phyloP scores from a whole-genome alignment of 2,797 vertebrate species.

The Pristis pectinata region DNA sequence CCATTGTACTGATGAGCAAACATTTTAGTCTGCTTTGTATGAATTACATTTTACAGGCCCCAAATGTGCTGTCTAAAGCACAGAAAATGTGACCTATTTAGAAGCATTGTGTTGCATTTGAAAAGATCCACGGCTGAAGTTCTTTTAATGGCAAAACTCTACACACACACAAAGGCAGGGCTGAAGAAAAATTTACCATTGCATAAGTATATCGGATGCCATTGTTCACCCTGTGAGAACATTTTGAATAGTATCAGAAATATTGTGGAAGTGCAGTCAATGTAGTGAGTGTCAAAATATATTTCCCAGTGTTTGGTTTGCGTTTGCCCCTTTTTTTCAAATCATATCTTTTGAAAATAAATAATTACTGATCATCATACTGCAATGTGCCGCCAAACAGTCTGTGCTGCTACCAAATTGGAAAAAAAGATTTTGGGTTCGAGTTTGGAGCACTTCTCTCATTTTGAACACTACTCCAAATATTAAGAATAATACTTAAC shows the following conservation, averaged over 20 bases:
- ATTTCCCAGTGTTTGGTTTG: not conserved
- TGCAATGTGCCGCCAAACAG: not conserved
- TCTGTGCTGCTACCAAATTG: not conserved
- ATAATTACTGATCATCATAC: not conserved
- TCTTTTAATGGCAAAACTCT: not conserved
- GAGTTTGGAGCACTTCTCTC: not conserved
- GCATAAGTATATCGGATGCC: constrained; percentile 12
- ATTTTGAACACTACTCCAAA: not conserved
- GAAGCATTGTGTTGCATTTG: constrained; percentile 34
- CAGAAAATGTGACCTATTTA: constrained; percentile 64
- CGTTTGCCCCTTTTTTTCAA: not conserved
- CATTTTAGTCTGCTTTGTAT: constrained; percentile 87
- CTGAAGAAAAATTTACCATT: not conserved
- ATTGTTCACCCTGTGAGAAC: constrained; percentile 9
- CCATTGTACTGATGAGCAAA: constrained; percentile 81
- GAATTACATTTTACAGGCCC: constrained; percentile 63
- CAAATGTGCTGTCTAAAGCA: constrained; percentile 67
- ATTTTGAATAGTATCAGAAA: constrained; percentile 28
- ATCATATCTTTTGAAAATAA: not conserved
- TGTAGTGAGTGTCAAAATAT: constrained; percentile 19
- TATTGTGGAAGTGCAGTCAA: constrained; percentile 3
- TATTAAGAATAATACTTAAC: constrained; percentile 24
- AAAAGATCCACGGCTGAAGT: constrained; percentile 29
- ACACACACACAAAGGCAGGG: not conserved
- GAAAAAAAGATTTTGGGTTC: not conserved